These are phyloP conservation scores for Trematomus bernacchii DNA, from an alignment of 2,797 vertebrate species.

Conservation along the genomic window DNA sequence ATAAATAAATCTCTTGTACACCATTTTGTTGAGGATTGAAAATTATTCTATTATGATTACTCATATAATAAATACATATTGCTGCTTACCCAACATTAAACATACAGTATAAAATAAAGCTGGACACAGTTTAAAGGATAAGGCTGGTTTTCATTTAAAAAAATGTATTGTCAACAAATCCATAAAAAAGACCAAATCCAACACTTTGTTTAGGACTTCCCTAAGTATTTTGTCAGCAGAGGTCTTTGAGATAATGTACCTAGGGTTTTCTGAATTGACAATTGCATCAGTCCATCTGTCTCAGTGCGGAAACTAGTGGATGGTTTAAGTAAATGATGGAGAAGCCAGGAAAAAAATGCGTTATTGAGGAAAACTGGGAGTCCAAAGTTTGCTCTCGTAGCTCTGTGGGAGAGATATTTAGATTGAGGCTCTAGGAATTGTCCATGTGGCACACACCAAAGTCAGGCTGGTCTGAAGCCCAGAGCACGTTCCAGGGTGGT, in stretches of 20 bases:
- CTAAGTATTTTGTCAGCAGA: neutral
- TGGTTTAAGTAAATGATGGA: constrained; percentile 61
- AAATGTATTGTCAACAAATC: neutral
- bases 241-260: constrained; percentile 3
- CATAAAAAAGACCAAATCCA: neutral
- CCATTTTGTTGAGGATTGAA: constrained; percentile 25
- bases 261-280: constrained; percentile 9
- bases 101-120: neutral
- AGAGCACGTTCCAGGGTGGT: constrained; percentile 72
- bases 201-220: neutral
- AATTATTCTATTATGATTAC: constrained; percentile 2
- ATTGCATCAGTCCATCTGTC: constrained; percentile 32
- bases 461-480: constrained; percentile 61
- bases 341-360: constrained; percentile 74
- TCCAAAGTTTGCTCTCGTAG: constrained; percentile 62
- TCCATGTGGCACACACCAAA: constrained; percentile 75
- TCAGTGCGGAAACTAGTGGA: constrained; percentile 43
- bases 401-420: constrained; percentile 74
- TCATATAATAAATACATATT: constrained; percentile 3
- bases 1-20: constrained; percentile 82
- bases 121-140: constrained; percentile 1
- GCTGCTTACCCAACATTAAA: neutral
- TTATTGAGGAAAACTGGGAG: constrained; percentile 75
- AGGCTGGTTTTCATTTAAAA: neutral
- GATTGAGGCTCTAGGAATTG: constrained; percentile 72